Conservation (phyloP, 1,140 invertebrate genomes). For the Drosophila tani region DNA sequence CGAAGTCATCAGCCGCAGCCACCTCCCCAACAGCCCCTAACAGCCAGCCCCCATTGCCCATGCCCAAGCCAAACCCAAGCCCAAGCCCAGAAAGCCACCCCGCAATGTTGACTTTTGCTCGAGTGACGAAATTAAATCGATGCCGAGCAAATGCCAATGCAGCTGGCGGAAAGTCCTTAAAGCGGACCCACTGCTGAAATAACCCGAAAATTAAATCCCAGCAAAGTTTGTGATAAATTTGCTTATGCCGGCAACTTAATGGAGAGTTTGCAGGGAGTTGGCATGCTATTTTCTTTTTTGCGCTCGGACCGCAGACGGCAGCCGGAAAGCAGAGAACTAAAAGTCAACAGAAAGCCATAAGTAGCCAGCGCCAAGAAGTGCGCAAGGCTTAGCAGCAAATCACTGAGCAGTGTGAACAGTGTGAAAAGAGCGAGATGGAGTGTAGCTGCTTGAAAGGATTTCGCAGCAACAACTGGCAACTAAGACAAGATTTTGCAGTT, state of each 20-base stretch:
- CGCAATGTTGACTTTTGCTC: constrained; percentile 69
- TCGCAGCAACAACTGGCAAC: constrained; percentile 30
- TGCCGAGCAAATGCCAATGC: constrained; percentile 48
- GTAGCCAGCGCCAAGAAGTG: constrained; percentile 70
- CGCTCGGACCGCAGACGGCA: constrained; percentile 36
- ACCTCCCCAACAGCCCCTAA: not conserved
- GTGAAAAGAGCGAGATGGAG: constrained; percentile 42
- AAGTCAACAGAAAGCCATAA: constrained; percentile 73
- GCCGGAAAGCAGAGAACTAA: constrained; percentile 56
- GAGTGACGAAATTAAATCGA: constrained; percentile 80
- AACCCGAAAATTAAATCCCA: constrained; percentile 57
- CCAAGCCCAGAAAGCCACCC: not conserved
- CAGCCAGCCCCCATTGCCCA: not conserved
- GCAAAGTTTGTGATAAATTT: constrained; percentile 75
- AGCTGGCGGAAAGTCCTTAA: constrained; percentile 47
- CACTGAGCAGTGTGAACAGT: constrained; percentile 72
- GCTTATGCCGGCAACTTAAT: constrained; percentile 76
- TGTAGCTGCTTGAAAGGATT: constrained; percentile 35
- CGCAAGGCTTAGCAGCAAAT: constrained; percentile 74
- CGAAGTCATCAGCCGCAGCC: constrained; percentile 35
- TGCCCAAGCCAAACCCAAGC: no score
- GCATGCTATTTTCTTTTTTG: constrained; percentile 17
- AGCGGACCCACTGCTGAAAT: constrained; percentile 20
- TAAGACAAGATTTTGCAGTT: constrained; percentile 51
- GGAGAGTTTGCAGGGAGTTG: constrained; percentile 57